phyloP scores from a whole-genome alignment of 2,113 vertebrate genomes.

The Marmota flaviventris region DNA sequence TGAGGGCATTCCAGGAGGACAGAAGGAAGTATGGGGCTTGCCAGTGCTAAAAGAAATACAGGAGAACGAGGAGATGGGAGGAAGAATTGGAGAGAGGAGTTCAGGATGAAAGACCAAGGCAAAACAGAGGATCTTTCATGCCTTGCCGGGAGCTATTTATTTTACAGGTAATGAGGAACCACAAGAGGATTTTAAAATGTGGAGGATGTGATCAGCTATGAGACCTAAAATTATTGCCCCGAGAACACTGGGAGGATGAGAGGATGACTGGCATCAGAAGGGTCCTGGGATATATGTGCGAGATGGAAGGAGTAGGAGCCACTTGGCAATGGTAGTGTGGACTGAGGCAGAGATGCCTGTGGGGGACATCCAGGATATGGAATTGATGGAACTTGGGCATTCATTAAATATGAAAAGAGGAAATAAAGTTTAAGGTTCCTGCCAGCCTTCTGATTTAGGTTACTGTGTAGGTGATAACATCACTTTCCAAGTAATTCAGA shows the following conservation, averaged over 20 bases:
- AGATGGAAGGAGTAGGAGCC: not conserved
- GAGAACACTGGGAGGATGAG: not conserved
- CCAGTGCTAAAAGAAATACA: not conserved
- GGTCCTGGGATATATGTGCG: not conserved
- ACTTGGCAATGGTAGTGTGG: not conserved
- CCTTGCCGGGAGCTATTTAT: not conserved
- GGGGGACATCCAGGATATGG: not conserved
- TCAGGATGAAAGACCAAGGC: not conserved
- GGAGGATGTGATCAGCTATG: not conserved
- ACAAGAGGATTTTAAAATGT: not conserved
- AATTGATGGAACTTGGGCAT: not conserved
- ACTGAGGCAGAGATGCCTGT: not conserved
- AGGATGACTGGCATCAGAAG: not conserved
- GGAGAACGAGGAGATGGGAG: not conserved
- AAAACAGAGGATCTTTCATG: not conserved
- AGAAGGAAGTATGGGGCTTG: not conserved
- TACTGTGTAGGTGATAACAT: not conserved
- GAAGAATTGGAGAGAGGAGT: not conserved
- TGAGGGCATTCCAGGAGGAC: not conserved
- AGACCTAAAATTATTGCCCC: not conserved
- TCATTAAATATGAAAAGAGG: not conserved
- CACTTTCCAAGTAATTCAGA: not conserved
- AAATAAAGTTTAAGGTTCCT: constrained; percentile 12
- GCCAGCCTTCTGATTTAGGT: not conserved
- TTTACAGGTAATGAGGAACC: not conserved